A percentile compares a stretch with the other conserved stretches of the same genome.
phyloP scores from a whole-genome alignment of 2,113 vertebrate genomes.

The Tichodroma muraria region DNA sequence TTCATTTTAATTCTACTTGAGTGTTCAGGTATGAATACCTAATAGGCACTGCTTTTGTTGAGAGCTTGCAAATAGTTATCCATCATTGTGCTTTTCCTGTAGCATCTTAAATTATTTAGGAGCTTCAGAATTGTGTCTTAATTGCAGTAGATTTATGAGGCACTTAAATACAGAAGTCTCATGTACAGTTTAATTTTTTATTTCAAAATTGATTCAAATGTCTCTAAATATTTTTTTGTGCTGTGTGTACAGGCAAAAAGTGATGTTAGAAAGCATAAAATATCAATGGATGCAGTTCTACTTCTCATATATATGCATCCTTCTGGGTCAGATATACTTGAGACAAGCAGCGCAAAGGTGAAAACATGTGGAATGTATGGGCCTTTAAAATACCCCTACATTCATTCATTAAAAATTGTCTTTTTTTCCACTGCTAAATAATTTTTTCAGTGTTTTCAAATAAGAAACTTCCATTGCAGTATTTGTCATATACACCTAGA shows the following conservation, averaged over 20 bases:
- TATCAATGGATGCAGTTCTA: background rate
- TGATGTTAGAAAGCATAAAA: conserved; percentile 19
- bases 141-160: background rate
- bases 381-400: background rate
- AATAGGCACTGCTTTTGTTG: background rate
- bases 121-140: background rate
- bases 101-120: background rate
- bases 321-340: background rate
- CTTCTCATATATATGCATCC: background rate
- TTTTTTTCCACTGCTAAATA: background rate
- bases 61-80: background rate
- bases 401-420: background rate
- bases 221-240: conserved; percentile 20
- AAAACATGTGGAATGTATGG: background rate
- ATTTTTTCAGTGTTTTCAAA: conserved; percentile 21
- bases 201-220: conserved; percentile 28
- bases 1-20: background rate
- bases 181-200: conserved; percentile 29
- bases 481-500: background rate
- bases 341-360: background rate
- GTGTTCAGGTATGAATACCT: background rate
- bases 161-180: conserved; percentile 14
- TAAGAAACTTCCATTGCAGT: background rate
- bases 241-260: conserved; percentile 15
- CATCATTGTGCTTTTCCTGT: background rate